phyloP scores from a whole-genome alignment of 2,888 invertebrate species.

The Leucoma salicis region DNA sequence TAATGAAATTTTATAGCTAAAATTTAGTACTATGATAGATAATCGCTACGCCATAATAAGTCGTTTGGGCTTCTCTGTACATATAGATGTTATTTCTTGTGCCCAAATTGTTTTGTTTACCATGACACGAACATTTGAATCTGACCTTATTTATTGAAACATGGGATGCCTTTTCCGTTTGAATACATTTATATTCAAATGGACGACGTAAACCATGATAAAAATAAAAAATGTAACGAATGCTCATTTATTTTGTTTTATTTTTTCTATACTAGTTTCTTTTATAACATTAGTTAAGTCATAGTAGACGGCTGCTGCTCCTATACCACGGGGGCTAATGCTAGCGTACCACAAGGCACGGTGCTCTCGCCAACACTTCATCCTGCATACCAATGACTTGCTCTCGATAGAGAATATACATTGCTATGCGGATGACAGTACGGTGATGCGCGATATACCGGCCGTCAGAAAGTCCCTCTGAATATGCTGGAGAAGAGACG shows the following conservation, averaged over 20 bases:
- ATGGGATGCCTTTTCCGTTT: slow-evolving; percentile 80
- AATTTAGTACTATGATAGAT: slow-evolving; percentile 21
- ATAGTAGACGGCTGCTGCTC: too few relatives aligned
- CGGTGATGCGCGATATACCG: too few relatives aligned
- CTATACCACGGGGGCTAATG: too few relatives aligned
- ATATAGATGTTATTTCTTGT: slow-evolving; percentile 58
- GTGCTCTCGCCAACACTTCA: too few relatives aligned
- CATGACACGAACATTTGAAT: slow-evolving; percentile 44
- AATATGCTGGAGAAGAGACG: too few relatives aligned
- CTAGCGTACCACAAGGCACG: too few relatives aligned
- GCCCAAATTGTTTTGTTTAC: slow-evolving; percentile 52
- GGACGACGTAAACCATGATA: slow-evolving; percentile 75
- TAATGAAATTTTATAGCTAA: slow-evolving; percentile 18
- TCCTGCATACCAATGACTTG: too few relatives aligned
- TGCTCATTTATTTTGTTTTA: slow-evolving; percentile 28
- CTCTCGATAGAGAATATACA: too few relatives aligned
- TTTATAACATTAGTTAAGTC: too few relatives aligned
- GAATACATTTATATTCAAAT: slow-evolving; percentile 61
- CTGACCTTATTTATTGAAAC: slow-evolving; percentile 66
- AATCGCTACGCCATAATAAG: slow-evolving; percentile 46
- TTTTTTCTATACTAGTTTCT: too few relatives aligned
- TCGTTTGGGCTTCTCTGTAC: slow-evolving; percentile 58
- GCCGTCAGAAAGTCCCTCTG: too few relatives aligned
- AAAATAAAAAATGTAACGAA: slow-evolving; percentile 48
- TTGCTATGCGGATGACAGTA: too few relatives aligned